These are phyloP conservation scores for Volucella inanis DNA, from an alignment of 2,888 invertebrate genomes.

Conservation along the genomic window DNA sequence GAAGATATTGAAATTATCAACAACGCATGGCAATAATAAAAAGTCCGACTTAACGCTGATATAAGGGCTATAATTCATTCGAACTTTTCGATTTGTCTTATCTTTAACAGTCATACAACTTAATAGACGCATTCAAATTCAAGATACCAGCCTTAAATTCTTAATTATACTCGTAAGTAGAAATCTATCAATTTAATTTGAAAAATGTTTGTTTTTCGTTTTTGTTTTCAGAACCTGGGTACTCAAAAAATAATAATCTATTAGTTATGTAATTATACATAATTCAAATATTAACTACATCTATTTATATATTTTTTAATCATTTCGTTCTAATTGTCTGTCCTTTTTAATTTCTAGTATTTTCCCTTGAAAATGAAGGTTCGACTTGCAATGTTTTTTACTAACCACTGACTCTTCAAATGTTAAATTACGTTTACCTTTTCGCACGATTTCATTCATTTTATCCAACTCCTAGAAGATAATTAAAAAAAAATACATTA, in stretches of 20 bases:
- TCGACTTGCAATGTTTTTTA: constrained; percentile 60
- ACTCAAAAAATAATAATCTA: constrained; percentile 44
- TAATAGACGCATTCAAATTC: too few species aligned
- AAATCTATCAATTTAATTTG: too few species aligned
- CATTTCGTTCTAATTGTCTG: constrained; percentile 77
- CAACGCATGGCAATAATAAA: constrained; percentile 26
- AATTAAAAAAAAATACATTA: constrained; percentile 7
- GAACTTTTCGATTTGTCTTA: too few species aligned
- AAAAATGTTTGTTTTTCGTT: too few species aligned
- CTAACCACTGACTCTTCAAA: constrained; percentile 76
- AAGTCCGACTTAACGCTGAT: constrained; percentile 15
- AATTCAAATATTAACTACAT: constrained; percentile 24
- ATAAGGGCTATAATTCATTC: constrained; percentile 27
- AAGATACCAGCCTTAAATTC: too few species aligned
- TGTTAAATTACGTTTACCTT: constrained; percentile 80
- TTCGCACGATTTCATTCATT: constrained; percentile 80
- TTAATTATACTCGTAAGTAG: too few species aligned
- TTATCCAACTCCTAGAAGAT: constrained; percentile 78
- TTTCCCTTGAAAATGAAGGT: constrained; percentile 74
- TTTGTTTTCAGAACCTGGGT: background rate
- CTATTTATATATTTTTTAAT: constrained; percentile 33
- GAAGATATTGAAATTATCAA: constrained; percentile 15
- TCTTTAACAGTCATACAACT: too few species aligned
- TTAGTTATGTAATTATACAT: constrained; percentile 47
- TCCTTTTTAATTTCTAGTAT: constrained; percentile 78